phyloP scores from a whole-genome alignment of 2,113 vertebrate species.

The Serilophus lunatus region DNA sequence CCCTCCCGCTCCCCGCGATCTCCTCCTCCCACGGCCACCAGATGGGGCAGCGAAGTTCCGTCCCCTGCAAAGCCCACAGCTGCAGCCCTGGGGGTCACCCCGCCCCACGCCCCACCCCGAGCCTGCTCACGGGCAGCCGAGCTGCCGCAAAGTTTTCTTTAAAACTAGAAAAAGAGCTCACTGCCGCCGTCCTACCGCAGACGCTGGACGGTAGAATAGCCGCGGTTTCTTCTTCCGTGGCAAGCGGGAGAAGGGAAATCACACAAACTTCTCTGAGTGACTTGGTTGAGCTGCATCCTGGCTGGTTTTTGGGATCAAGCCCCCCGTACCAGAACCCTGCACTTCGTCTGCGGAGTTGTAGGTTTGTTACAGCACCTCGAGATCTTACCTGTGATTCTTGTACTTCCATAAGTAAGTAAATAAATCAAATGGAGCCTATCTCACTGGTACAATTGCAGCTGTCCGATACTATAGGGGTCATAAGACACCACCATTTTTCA shows the following conservation, averaged over 20 bases:
- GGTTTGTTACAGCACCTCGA: background rate
- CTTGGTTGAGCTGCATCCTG: too few species aligned
- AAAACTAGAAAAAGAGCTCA: fast-evolving
- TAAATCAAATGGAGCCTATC: background rate
- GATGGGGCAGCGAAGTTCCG: background rate
- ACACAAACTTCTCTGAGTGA: background rate
- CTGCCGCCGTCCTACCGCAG: fast-evolving
- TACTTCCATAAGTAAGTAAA: background rate
- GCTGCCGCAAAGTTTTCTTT: background rate
- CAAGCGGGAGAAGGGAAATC: background rate
- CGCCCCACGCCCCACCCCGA: too few species aligned
- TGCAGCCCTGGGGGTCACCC: too few species aligned
- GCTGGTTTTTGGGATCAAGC: fast-evolving
- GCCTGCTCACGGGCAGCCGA: background rate
- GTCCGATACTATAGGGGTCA: background rate
- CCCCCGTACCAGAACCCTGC: fast-evolving
- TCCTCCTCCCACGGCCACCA: background rate
- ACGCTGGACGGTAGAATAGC: fast-evolving
- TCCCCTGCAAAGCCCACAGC: background rate
- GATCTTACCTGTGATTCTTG: fast-evolving
- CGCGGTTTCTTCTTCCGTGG: fast-evolving
- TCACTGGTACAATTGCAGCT: background rate
- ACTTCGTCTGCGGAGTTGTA: fast-evolving
- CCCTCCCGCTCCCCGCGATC: fast-evolving
- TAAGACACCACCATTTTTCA: background rate